These are phyloP conservation scores for Ochropleura plecta DNA, from an alignment of 2,888 invertebrate genomes.

Conservation along the genomic window DNA sequence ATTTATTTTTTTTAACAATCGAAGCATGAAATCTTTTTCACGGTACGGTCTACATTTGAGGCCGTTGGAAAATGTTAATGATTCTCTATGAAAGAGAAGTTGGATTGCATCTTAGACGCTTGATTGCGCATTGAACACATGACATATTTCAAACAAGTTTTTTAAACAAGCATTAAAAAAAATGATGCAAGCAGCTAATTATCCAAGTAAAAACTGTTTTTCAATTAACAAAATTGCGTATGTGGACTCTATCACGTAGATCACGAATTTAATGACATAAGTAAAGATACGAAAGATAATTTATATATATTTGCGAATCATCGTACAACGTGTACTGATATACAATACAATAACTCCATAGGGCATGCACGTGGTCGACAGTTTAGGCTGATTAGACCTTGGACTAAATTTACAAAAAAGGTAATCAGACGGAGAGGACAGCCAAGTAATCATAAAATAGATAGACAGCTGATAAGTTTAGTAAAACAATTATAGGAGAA, in stretches of 20 bases:
- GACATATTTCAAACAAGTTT: constrained; percentile 22
- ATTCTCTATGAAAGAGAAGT: constrained; percentile 1
- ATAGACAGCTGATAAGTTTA: constrained; percentile 27
- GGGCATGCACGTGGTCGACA: constrained; percentile 45
- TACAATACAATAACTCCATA: constrained; percentile 46
- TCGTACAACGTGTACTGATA: constrained; percentile 43
- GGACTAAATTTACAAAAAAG: constrained; percentile 44
- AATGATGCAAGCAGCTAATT: constrained; percentile 41
- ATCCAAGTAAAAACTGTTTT: constrained; percentile 25
- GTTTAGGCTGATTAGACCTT: constrained; percentile 33
- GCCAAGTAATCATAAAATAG: constrained; percentile 10
- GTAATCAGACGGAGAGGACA: constrained; percentile 25
- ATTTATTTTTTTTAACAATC: constrained; percentile 64
- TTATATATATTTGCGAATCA: constrained; percentile 53
- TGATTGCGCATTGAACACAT: constrained; percentile 9
- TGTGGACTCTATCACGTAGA: constrained; percentile 84
- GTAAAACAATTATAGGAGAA: constrained; percentile 6
- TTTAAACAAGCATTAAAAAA: constrained; percentile 24
- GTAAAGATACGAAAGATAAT: constrained; percentile 72
- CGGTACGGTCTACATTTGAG: constrained; percentile 42
- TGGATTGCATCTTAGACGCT: neutral
- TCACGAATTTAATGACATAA: constrained; percentile 69
- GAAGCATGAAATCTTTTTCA: constrained; percentile 65
- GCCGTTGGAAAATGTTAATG: constrained; percentile 34
- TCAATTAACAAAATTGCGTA: constrained; percentile 64